Base-by-base conservation (phyloP, 64 coral and sea anemone genomes). In the Cladopsammia gracilis region DNA sequence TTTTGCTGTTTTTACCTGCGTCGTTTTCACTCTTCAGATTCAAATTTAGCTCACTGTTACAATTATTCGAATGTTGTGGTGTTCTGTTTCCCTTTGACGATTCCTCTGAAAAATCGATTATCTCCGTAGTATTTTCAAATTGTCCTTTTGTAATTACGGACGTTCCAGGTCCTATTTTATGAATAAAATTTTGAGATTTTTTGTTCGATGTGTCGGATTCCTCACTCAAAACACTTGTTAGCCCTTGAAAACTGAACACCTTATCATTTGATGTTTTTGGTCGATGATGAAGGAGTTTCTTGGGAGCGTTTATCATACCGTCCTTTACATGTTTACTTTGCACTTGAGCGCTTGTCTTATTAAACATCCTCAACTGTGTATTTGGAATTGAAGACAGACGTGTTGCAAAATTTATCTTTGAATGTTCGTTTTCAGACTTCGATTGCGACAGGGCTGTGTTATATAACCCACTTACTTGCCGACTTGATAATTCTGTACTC, bases 261-360 rank as follows among this genome's bases (percentile, higher is more conserved):
- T 13, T 59, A 1, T 25, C 12, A 43, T 79, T 54, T 34, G 52
- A 79, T 14, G 13, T 56, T 14, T 43, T 57, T 59, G n/a, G n/a
- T 24, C 25, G 23, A 42, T 59, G 56, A 8, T 79, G 16, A 16
- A 79, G 52, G 14, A 75, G 3, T 49, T 59, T 79, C n/a, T 79
- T 60, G 10, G 24, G 13, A 43, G 11, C 25, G 77, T 34, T 60
- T 34, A 16, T 12, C 52, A 79, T 58, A 79, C 24, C 54, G 24
- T 79, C 77, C 26, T 44, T 58, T 56, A 58, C 4, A 79, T 79
- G 23, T 60, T 79, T 79, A 18, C 50, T 57, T 54, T 59, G 23
- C 5, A 11, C 52, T 79, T 79, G n/a, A 25, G 54, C 52, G 11
- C n/a, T 43, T 79, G 77, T 79, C 77, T 79, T 50, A 79, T 79